Base-by-base conservation (phyloP, 2,888 invertebrate species). In the Cheilosia pagana region DNA sequence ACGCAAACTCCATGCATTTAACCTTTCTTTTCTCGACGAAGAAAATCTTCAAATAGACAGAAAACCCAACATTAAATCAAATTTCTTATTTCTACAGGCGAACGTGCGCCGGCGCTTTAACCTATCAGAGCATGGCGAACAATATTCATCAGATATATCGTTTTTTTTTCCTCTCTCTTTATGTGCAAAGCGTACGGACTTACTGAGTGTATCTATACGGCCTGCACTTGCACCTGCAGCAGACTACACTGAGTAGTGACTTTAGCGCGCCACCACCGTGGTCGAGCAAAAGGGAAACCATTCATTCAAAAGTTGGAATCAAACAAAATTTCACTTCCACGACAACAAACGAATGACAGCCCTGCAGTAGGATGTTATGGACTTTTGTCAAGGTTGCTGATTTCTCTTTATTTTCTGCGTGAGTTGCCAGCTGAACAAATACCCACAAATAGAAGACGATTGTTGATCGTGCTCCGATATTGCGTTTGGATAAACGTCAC, bases 71-170 rank as follows among this genome's bases (percentile, higher is more conserved):
- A 45, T 57, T 74, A 79, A 83, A 70, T 83, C 68, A 83, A 83
- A 70, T 79, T 83, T 79, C 70, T 57, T 70, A 57, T 35, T 28
- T 43, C 21, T 43, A 67, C 55, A n/a, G 6, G 43, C 43, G n/a
- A 16, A 8, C 19, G 19, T 14, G 62, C 21, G 21, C 41, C 68
- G 63, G 23, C 55, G 60, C 62, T 57, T 55, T 41, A 63, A 71
- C 21, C 83, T 83, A 83, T 83, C 74, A 83, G 83, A 74, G 70
- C 79, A 70, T 83, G 79, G 70, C 83, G 79, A 79, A 75, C 83
- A 83, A 79, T 79, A 79, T 83, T 45, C 79, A 83, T 41, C 65
- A n/a, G 72, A 72, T 78, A 77, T 25, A 31, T 35, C 31, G 19
- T 48, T 41, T 45, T 57, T 35, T 39, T 57, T 52, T 57, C 25